Conservation (phyloP, 2,113 vertebrate genomes). For the Telmatochromis bifrenatus region DNA sequence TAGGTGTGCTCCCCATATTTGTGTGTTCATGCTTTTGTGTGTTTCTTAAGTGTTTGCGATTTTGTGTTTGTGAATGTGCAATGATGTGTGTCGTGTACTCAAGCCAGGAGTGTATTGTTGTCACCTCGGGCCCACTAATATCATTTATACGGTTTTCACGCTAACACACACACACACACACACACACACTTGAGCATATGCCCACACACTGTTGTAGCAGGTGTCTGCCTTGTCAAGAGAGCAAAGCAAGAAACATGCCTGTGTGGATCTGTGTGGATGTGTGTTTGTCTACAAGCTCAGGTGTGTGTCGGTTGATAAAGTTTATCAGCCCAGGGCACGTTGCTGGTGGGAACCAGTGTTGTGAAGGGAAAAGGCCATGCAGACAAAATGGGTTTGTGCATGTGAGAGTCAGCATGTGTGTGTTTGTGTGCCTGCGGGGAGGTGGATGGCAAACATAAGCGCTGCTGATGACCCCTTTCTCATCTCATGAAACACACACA, state of each 20-base stretch:
- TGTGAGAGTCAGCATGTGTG: neutral
- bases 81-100: conserved; percentile 32
- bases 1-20: neutral
- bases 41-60: neutral
- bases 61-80: conserved; percentile 26
- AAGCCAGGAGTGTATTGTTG: conserved; percentile 45
- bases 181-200: neutral
- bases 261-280: neutral
- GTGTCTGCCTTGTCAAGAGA: conserved; percentile 11
- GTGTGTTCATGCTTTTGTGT: neutral
- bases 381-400: conserved; percentile 24
- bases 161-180: neutral
- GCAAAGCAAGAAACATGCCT: conserved; percentile 6
- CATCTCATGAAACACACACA: neutral
- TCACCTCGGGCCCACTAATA: conserved; percentile 16
- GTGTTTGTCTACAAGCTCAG: conserved; percentile 26
- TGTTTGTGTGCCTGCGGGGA: neutral
- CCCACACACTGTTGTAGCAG: neutral
- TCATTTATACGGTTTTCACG: conserved; percentile 17
- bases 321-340: conserved; percentile 57
- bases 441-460: neutral
- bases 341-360: conserved; percentile 33
- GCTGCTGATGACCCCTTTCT: conserved; percentile 16
- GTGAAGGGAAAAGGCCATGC: conserved; percentile 43
- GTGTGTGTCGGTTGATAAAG: conserved; percentile 60